Percentiles rank a stretch among this genome's conserved stretches.
phyloP scores from a whole-genome alignment of 2,797 vertebrate genomes.

The Fistularia tabacaria region DNA sequence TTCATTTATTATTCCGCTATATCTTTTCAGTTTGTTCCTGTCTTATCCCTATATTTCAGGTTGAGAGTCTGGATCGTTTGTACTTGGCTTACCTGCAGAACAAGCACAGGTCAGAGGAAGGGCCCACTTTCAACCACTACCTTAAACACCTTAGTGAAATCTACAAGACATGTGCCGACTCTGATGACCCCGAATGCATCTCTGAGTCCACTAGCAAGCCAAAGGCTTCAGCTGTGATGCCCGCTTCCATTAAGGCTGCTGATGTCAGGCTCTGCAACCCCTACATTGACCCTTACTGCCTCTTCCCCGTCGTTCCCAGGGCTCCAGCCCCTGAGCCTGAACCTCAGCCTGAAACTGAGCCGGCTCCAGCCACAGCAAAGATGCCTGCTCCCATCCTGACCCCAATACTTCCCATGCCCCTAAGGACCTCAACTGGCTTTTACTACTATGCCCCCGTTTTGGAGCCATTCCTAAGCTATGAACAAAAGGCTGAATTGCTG shows the following conservation, averaged over 20 bases:
- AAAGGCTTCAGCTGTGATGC: conserved; percentile 71
- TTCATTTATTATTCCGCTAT: background rate
- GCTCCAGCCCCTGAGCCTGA: conserved; percentile 25
- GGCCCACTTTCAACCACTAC: conserved; percentile 72
- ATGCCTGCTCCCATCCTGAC: conserved; percentile 62
- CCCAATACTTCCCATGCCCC: conserved; percentile 58
- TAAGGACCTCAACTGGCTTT: conserved; percentile 59
- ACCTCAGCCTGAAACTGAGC: background rate
- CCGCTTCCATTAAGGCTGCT: conserved; percentile 62
- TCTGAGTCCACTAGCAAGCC: conserved; percentile 76
- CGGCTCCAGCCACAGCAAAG: conserved; percentile 55
- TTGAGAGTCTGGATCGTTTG: conserved; percentile 76
- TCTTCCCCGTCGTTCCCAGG: conserved; percentile 49
- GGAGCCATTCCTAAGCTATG: conserved; percentile 68
- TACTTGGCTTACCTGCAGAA: conserved; percentile 77
- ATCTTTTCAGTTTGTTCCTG: background rate
- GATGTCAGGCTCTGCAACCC: conserved; percentile 71
- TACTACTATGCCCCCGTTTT: conserved; percentile 70
- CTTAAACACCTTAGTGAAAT: conserved; percentile 75
- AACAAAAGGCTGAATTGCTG: conserved; percentile 72
- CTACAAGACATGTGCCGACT: conserved; percentile 76
- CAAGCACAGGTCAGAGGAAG: conserved; percentile 75
- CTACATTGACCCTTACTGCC: conserved; percentile 77
- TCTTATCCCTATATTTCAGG: conserved; percentile 38
- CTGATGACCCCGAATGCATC: conserved; percentile 79